phyloP scores from a whole-genome alignment of 2,797 vertebrate species.

The Echiichthys vipera region DNA sequence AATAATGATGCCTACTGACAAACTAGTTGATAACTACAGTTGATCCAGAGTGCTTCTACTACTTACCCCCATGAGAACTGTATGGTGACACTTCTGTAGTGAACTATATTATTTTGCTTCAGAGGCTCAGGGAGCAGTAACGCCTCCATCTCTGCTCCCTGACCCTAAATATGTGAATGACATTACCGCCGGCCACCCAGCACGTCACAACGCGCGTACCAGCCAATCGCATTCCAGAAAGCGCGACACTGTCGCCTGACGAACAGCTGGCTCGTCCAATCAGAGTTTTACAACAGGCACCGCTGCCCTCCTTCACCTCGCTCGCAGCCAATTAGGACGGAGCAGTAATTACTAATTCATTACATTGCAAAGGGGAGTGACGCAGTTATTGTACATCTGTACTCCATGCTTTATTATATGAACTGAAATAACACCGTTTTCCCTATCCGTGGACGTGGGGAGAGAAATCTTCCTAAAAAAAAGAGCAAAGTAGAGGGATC shows the following conservation, averaged over 20 bases:
- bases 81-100: background rate
- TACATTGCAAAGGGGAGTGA: slow-evolving; percentile 85
- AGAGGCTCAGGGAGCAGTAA: background rate
- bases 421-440: slow-evolving; percentile 60
- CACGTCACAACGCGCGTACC: slow-evolving; percentile 29
- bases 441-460: slow-evolving; percentile 15
- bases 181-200: slow-evolving; percentile 63
- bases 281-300: background rate
- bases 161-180: slow-evolving; percentile 67
- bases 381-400: slow-evolving; percentile 85
- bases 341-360: slow-evolving; percentile 83
- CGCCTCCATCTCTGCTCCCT: slow-evolving; percentile 27
- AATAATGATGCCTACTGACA: no score
- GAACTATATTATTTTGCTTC: no score
- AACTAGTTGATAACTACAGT: no score
- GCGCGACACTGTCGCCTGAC: slow-evolving; percentile 2
- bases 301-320: slow-evolving; percentile 49
- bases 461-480: background rate
- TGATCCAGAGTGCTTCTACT: no score
- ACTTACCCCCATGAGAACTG: no score
- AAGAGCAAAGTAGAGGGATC: slow-evolving; percentile 1
- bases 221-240: slow-evolving; percentile 69
- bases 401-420: slow-evolving; percentile 77
- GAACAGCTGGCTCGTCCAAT: slow-evolving; percentile 58
- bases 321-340: slow-evolving; percentile 66